These are phyloP conservation scores for Ameiurus melas DNA, from an alignment of 2,113 vertebrate genomes.

Conservation along the genomic window DNA sequence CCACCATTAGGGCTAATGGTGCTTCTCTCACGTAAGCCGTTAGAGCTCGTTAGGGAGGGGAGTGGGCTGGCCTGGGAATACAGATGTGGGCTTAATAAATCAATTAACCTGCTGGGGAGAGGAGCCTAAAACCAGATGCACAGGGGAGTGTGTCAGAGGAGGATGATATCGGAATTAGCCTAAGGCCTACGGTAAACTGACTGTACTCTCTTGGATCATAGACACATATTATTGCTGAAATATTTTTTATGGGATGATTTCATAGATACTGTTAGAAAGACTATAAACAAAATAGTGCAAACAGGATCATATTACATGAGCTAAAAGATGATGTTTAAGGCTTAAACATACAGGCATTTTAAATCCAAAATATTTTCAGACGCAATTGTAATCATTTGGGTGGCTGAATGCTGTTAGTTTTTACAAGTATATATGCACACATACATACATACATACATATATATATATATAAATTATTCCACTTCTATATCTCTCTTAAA, in stretches of 20 bases:
- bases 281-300: not conserved
- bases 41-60: conserved; percentile 80
- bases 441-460: no score
- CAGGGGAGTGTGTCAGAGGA: conserved; percentile 54
- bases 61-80: conserved; percentile 77
- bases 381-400: not conserved
- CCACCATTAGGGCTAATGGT: conserved; percentile 82
- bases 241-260: not conserved
- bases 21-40: conserved; percentile 82
- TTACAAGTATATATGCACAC: no score
- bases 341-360: not conserved
- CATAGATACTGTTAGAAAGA: not conserved
- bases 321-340: not conserved
- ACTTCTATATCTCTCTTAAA: not conserved
- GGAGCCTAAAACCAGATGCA: conserved; percentile 70
- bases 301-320: not conserved
- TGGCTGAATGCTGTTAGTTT: not conserved
- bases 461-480: not conserved
- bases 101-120: conserved; percentile 73
- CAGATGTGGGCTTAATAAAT: conserved; percentile 79
- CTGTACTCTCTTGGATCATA: not conserved
- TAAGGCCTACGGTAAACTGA: not conserved
- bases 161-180: conserved; percentile 34
- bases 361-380: not conserved
- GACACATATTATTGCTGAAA: conserved; percentile 1